Evolutionary conservation across 64 coral and sea anemone species (phyloP), one percentile per base, ranked within the genome.

Genomic region (Montipora cactus): DNA sequence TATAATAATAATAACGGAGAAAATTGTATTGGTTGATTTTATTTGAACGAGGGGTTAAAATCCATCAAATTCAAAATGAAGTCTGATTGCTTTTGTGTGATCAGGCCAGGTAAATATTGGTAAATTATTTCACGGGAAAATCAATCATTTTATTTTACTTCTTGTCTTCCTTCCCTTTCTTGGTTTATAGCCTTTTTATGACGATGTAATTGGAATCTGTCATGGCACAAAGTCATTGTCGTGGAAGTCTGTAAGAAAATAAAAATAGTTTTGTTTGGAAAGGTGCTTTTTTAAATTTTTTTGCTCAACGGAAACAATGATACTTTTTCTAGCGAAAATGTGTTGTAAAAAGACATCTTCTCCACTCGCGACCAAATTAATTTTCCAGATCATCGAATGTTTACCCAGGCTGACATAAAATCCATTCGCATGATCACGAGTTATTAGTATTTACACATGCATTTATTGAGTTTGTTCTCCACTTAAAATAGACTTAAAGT

Each of bases 401-500:
- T 86, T 86, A 86, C 19, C 82, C 82, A 86, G 67, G 44, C 46
- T 85, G 45, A 5, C 7, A n/a, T 7, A 85, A 86, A 22, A 44
- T 8, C 82, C 66, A 8, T 86, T 86, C n/a, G 82, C 47, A 8
- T 64, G 82, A 44, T 12, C 9, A 19, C 1, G 9, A 64, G 20
- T 49, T 71, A 86, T 86, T 50, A 72, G 19, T 86, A 72, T 86
- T 86, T 48, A 66, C 46, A 20, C 47, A 71, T 49, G 82, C 64
- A 86, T 86, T 86, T 86, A 86, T 86, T 72, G 82, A 51, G 62
- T 64, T 86, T 86, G 61, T 72, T 22, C 47, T 49, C 82, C 66
- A 86, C 82, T 86, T 86, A 86, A 86, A 86, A 86, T 59, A 64
- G 82, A 71, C 66, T 72, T 86, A 86, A 86, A 69, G 82, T 48